Evolutionary conservation across 1,140 invertebrate species (phyloP), one percentile per base, ranked within the genome.

Genomic region (Cryptotermes secundus): DNA sequence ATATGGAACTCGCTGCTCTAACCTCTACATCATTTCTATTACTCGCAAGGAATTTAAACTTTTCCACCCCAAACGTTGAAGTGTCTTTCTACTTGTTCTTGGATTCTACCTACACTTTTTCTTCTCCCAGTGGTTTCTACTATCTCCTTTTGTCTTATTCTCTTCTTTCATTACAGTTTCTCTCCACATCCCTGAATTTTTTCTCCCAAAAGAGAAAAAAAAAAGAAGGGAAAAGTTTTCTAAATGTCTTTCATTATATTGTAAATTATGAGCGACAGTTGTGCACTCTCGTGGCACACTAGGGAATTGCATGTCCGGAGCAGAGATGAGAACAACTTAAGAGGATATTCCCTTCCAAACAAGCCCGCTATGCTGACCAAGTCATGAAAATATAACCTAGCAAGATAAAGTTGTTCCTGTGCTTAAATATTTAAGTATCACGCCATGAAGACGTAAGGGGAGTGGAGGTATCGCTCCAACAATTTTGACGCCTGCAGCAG

Each of bases 171-270:
- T 59, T 59, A 59, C n/a, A 72, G 26, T 72, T 31, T 72, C n/a
- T 59, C 59, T 72, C 59, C 59, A 4, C n/a, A n/a, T 72, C 31
- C n/a, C 26, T 16, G 31, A 26, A 72, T 31, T 72, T 72, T 31
- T 72, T 26, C 59, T 72, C 59, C n/a, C 59, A 72, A 72, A 72
- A 72, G 59, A 12, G 31, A 72, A 16, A n/a, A 72, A 72, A 72
- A 9, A 31, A 72, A 72, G 31, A 72, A n/a, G 26, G 31, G 59
- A 72, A 31, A 72, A 72, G 31, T 3, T 72, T 72, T 72, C 59
- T 72, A 72, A 72, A 72, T 72, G 59, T 72, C 59, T 72, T 72
- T 72, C 59, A 72, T 72, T 72, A 72, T 72, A 72, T 72, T 72
- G 59, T 72, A 72, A 72, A 72, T 72, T 72, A 72, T 72, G 59